A percentile compares a stretch with the other conserved stretches of the same genome.
Conservation (phyloP, 2,113 vertebrate species). For the Blennius ocellaris region DNA sequence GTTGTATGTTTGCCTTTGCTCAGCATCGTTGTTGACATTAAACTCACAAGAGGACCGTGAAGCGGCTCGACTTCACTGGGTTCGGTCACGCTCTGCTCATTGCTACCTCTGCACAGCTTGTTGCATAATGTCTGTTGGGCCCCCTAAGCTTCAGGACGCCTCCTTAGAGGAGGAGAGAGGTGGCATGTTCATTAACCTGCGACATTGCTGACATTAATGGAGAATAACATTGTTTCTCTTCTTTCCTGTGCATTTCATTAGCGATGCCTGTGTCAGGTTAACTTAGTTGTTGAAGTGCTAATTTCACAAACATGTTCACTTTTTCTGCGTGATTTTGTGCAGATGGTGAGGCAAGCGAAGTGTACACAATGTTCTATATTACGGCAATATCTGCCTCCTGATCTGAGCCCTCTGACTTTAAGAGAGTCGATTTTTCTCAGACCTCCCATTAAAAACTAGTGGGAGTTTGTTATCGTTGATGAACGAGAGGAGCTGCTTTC, state of each 20-base stretch:
- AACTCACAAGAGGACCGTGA: conserved; percentile 29
- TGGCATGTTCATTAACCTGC: conserved; percentile 54
- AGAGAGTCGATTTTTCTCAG: neutral
- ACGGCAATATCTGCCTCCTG: neutral
- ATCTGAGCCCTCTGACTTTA: neutral
- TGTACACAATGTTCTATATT: neutral
- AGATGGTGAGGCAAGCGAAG: neutral
- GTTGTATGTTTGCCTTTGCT: conserved; percentile 16
- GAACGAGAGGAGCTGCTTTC: too few species aligned
- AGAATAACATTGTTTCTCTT: conserved; percentile 26
- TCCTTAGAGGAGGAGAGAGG: conserved; percentile 46
- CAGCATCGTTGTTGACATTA: conserved; percentile 31
- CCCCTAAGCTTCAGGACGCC: conserved; percentile 66
- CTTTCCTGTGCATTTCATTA: conserved; percentile 18
- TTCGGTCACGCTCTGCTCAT: conserved; percentile 44
- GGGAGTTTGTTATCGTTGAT: too few species aligned
- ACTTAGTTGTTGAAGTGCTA: neutral
- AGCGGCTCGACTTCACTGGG: conserved; percentile 36
- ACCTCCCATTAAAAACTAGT: neutral
- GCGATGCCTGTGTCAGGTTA: neutral
- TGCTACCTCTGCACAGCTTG: conserved; percentile 49
- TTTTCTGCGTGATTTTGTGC: too few species aligned
- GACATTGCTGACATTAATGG: conserved; percentile 45
- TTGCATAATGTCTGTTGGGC: conserved; percentile 67
- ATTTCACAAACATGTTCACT: too few species aligned